Percentiles rank a stretch among this genome's conserved stretches.
Evolutionary conservation across 2,797 vertebrate genomes (phyloP).

Genomic region (Cryptoprocta ferox): DNA sequence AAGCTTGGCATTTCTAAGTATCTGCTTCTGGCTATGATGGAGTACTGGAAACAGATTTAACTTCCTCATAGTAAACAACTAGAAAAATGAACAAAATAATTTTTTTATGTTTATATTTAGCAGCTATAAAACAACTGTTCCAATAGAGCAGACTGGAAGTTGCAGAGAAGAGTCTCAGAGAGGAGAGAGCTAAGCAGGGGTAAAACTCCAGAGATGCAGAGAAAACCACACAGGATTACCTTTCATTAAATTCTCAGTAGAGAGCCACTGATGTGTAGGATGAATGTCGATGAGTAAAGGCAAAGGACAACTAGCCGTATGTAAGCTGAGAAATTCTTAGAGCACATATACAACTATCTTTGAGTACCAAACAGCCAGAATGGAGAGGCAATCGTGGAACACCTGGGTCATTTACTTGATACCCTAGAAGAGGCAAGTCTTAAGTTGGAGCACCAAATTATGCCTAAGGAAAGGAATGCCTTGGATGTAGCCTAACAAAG

Average conservation of each 20-base stretch:
- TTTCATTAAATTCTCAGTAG: not conserved
- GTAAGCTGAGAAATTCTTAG: not conserved
- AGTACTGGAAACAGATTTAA: not conserved
- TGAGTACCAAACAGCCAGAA: not conserved
- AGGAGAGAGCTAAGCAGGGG: not conserved
- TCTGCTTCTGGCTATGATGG: not conserved
- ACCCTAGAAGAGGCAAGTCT: not conserved
- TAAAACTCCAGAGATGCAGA: not conserved
- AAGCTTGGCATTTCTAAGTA: not conserved
- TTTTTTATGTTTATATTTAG: not conserved
- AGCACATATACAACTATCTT: not conserved
- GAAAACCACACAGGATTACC: not conserved
- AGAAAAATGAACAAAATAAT: conserved; percentile 6
- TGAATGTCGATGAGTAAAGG: not conserved
- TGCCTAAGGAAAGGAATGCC: not conserved
- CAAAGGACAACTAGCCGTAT: not conserved
- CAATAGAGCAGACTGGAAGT: not conserved
- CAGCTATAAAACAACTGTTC: not conserved
- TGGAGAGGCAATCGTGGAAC: not conserved
- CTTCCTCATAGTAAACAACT: not conserved
- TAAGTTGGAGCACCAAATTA: not conserved
- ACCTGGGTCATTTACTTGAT: not conserved
- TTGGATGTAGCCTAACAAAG: not conserved
- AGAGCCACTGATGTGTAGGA: not conserved
- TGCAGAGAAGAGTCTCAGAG: not conserved